phyloP scores from a whole-genome alignment of 2,888 invertebrate species.

The Chaetogeoica ovagalla region DNA sequence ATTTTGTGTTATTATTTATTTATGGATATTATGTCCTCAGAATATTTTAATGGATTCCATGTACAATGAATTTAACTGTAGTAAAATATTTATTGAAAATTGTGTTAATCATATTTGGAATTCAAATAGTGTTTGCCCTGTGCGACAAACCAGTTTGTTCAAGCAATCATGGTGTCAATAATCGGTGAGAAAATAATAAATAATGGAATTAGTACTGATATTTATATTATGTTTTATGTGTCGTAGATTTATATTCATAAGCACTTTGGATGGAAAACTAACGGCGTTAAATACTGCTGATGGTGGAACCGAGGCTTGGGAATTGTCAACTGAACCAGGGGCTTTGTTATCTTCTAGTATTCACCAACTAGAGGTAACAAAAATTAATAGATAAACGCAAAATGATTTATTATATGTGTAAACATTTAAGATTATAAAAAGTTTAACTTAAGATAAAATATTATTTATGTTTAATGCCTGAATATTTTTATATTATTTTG shows the following conservation, averaged over 20 bases:
- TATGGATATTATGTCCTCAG: not conserved
- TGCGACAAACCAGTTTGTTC: slow-evolving; percentile 21
- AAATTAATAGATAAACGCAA: not conserved
- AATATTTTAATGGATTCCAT: slow-evolving; percentile 8
- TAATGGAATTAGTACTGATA: not conserved
- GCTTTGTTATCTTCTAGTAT: slow-evolving; percentile 86
- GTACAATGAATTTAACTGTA: slow-evolving; percentile 16
- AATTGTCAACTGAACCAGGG: slow-evolving; percentile 72
- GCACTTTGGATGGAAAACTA: slow-evolving; percentile 87
- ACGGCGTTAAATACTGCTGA: slow-evolving; percentile 75
- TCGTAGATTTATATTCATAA: slow-evolving; percentile 76
- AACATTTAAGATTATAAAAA: not conserved
- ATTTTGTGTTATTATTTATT: not conserved
- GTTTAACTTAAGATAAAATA: not conserved
- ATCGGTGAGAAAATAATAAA: slow-evolving; percentile 33
- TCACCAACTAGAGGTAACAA: slow-evolving; percentile 77
- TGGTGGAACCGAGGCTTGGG: slow-evolving; percentile 76
- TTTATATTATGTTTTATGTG: slow-evolving; percentile 5
- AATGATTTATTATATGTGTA: slow-evolving; percentile 25
- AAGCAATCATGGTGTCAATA: slow-evolving; percentile 29
- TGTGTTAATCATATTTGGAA: slow-evolving; percentile 17
- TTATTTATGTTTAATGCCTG: not conserved
- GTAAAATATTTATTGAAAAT: slow-evolving; percentile 9
- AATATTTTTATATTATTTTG: not conserved
- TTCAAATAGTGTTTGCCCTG: not conserved